Evolutionary conservation across 2,888 invertebrate species (phyloP).

Genomic region (Troglohyphantes excavatus): DNA sequence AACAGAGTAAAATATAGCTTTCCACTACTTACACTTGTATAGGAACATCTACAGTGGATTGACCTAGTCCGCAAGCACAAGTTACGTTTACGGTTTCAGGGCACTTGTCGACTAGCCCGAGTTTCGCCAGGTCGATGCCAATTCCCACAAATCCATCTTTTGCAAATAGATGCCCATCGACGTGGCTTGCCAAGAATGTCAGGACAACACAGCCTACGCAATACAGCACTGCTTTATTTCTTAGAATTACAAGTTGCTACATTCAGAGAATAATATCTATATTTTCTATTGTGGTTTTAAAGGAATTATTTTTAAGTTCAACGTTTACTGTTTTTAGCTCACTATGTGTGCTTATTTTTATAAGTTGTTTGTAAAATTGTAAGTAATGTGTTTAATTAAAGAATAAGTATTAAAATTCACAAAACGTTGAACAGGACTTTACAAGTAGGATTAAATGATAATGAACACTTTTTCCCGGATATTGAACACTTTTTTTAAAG

Average conservation of each 20-base stretch:
- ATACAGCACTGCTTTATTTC: conserved; percentile 16
- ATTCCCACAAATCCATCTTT: conserved; percentile 69
- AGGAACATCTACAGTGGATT: conserved; percentile 7
- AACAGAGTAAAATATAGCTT: conserved; percentile 1
- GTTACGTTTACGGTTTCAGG: conserved; percentile 43
- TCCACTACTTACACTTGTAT: conserved; percentile 57
- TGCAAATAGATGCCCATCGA: conserved; percentile 57
- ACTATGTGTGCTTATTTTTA: no score
- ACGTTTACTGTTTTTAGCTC: no score
- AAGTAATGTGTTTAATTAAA: no score
- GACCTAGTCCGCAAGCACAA: conserved; percentile 32
- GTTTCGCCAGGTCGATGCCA: conserved; percentile 64
- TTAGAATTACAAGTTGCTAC: neutral
- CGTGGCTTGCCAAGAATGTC: conserved; percentile 3
- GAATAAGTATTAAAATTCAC: no score
- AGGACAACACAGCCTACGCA: conserved; percentile 48
- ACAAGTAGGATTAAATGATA: no score
- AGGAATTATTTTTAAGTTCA: neutral
- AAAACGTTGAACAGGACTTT: no score
- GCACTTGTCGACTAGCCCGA: conserved; percentile 36
- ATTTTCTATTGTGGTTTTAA: no score
- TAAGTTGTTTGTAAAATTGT: no score
- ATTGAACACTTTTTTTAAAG: no score
- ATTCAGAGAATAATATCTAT: no score
- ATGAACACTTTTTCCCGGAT: no score